These are phyloP conservation scores for Perdita meconis DNA, from an alignment of 2,888 invertebrate genomes.

Conservation along the genomic window DNA sequence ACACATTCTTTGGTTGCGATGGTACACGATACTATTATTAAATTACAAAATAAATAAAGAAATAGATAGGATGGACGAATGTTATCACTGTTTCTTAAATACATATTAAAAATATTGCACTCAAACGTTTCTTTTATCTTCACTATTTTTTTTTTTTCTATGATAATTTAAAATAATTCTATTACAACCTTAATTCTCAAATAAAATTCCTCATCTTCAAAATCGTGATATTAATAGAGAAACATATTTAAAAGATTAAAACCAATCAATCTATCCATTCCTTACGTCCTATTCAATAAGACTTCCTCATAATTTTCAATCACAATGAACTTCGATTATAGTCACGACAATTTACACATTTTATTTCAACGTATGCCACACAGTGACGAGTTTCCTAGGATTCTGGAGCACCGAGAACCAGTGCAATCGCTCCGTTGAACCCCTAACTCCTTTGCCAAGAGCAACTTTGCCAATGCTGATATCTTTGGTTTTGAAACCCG, in stretches of 20 bases:
- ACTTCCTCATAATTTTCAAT: not conserved
- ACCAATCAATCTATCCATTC: not conserved
- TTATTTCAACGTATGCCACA: constrained; percentile 82
- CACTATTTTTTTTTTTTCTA: too few species aligned
- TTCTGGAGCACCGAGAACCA: constrained; percentile 83
- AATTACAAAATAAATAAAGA: constrained; percentile 36
- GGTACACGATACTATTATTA: constrained; percentile 1
- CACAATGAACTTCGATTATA: not conserved
- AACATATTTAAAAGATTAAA: not conserved
- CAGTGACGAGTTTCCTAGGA: constrained; percentile 82
- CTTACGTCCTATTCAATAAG: not conserved
- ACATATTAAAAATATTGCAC: too few species aligned
- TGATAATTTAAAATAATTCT: too few species aligned
- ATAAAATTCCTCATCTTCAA: too few species aligned
- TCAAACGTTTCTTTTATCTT: too few species aligned
- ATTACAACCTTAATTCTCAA: too few species aligned
- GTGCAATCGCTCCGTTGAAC: constrained; percentile 79
- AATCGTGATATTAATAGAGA: too few species aligned
- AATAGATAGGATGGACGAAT: not conserved
- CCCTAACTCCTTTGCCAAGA: constrained; percentile 82
- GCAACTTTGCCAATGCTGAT: constrained; percentile 81
- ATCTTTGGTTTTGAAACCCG: constrained; percentile 74
- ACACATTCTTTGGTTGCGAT: constrained; percentile 58
- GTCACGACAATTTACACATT: not conserved
- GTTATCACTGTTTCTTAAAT: too few species aligned